Evolutionary conservation across 2,797 vertebrate genomes (phyloP), one percentile per base, ranked within the genome.

Genomic region (Cichlasoma orientale): DNA sequence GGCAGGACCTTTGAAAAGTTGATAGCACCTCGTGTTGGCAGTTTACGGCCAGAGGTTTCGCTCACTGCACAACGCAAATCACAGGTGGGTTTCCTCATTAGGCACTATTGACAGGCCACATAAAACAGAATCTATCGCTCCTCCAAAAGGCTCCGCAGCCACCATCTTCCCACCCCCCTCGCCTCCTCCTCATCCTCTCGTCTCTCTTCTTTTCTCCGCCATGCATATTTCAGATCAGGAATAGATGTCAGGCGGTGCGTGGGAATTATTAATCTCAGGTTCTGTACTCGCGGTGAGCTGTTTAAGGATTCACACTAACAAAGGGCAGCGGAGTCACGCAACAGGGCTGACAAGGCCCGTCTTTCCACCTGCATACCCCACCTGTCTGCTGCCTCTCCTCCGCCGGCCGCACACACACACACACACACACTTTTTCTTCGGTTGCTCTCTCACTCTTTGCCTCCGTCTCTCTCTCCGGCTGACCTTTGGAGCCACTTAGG

Each of bases 401-500:
- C 56, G 3, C 7, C 68, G 5, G 44, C 78, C 72, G 53, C 71
- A 33, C 25, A 21, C 57, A 47, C 61, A 66, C 61, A 50, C 47
- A 44, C 41, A 44, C 13, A 44, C 41, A 44, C 13, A 16, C 41
- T 27, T 66, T 66, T 66, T 66, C 61, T 66, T 82, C 61, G 74
- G 19, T 89, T 81, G 74, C 78, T 84, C 80, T 75, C 79, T 80
- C 84, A 59, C 83, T 81, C 78, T 75, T 57, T 80, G 56, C 84
- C 73, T 88, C 84, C 12, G 56, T 90, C 88, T 91, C 88, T 88
- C 87, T 86, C 86, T 92, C 89, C 74, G 53, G 55, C 92, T 96
- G 95, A 96, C 95, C 95, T 96, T 96, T 96, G 93, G 92, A 95
- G 94, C 91, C 92, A 93, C 94, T 94, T 94, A 95, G 94, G 95